Percentiles rank a stretch among this genome's conserved stretches.
These are phyloP conservation scores for Spisula solida DNA, from an alignment of 2,888 invertebrate species.

Conservation along the genomic window DNA sequence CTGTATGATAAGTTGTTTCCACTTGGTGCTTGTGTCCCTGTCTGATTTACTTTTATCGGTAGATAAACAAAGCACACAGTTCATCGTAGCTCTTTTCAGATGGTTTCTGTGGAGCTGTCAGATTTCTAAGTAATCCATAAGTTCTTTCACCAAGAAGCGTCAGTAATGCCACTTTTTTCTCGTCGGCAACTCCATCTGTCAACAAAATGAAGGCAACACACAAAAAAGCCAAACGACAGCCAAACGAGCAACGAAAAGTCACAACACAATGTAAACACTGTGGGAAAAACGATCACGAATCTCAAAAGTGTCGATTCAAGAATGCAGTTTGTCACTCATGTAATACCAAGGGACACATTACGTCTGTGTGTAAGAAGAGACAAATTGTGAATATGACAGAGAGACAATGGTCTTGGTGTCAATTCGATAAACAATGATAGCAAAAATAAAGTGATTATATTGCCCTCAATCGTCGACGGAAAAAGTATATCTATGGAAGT, in stretches of 20 bases:
- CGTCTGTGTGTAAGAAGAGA: not conserved
- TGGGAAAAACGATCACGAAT: not conserved
- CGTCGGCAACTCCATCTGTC: not conserved
- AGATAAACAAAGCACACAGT: conserved; percentile 34
- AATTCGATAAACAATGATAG: not conserved
- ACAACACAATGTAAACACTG: not conserved
- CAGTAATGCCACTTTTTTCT: conserved; percentile 58
- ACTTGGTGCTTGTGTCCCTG: no score
- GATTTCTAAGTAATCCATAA: conserved; percentile 44
- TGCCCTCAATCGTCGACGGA: not conserved
- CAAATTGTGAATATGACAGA: no score
- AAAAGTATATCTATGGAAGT: not conserved
- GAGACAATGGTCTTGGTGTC: not conserved
- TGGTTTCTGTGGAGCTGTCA: conserved; percentile 36
- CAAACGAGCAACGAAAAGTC: not conserved
- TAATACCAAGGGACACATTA: not conserved
- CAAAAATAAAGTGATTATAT: not conserved
- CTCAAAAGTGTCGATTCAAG: conserved; percentile 10
- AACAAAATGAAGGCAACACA: not conserved
- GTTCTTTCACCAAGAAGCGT: conserved; percentile 60
- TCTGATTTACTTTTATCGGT: no score
- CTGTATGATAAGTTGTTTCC: no score
- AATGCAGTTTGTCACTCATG: not conserved
- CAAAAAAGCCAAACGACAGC: not conserved
- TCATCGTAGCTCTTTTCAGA: conserved; percentile 25